These are phyloP conservation scores for Notocelia uddmanniana DNA, from an alignment of 2,888 invertebrate genomes.

Conservation along the genomic window DNA sequence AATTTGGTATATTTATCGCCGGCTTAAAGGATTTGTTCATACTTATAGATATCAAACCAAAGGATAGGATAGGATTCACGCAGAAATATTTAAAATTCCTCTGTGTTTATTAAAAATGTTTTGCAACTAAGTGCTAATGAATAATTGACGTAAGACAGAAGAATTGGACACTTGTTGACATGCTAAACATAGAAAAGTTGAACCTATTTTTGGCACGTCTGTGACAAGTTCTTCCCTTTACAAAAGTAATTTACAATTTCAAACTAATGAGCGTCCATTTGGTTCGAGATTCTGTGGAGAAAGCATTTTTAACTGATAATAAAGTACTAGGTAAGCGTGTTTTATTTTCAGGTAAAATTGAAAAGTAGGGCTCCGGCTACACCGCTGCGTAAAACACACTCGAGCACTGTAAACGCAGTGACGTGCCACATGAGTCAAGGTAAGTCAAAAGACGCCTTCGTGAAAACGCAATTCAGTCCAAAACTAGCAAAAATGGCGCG, in stretches of 20 bases:
- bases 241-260: constrained; percentile 22
- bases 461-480: too few relatives aligned
- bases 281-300: not conserved
- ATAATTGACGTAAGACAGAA: constrained; percentile 12
- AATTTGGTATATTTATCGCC: too few relatives aligned
- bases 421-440: too few relatives aligned
- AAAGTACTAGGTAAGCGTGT: not conserved
- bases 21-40: too few relatives aligned
- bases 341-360: too few relatives aligned
- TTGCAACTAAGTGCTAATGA: not conserved
- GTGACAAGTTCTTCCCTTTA: not conserved
- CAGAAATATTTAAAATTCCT: not conserved
- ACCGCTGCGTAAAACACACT: too few relatives aligned
- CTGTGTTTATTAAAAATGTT: not conserved
- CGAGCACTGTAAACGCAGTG: too few relatives aligned
- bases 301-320: constrained; percentile 6
- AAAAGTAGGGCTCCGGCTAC: too few relatives aligned
- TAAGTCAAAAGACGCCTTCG: too few relatives aligned
- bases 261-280: not conserved
- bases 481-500: too few relatives aligned
- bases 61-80: not conserved
- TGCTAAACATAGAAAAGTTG: constrained; percentile 2
- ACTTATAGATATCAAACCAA: too few relatives aligned
- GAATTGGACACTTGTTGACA: constrained; percentile 18
- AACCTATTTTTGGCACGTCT: constrained; percentile 10